A percentile compares a stretch with the other conserved stretches of the same genome.
Conservation (phyloP, 2,888 invertebrate genomes). For the Bembecia ichneumoniformis region DNA sequence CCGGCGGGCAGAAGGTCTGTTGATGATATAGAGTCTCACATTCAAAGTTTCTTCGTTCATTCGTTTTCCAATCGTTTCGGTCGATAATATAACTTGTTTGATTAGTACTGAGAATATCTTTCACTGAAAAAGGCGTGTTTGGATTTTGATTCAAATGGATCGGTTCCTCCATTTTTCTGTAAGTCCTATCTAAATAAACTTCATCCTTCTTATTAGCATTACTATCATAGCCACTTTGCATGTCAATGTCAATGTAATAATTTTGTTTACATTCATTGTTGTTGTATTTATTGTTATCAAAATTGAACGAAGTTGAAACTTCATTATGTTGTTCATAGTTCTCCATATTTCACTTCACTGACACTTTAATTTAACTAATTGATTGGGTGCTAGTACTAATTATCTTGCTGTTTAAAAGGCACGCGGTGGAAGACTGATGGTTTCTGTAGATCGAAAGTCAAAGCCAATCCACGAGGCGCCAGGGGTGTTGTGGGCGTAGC, state of each 20-base stretch:
- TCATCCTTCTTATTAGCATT: conserved; percentile 26
- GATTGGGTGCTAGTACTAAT: conserved; percentile 28
- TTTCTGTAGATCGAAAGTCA: conserved; percentile 35
- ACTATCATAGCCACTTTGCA: conserved; percentile 9
- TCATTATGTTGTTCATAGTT: conserved; percentile 55
- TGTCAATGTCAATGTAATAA: conserved; percentile 28
- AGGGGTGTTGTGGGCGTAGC: conserved; percentile 45
- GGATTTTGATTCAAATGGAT: conserved; percentile 23
- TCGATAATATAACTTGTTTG: conserved; percentile 44
- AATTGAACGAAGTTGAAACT: conserved; percentile 48
- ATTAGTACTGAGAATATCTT: conserved; percentile 54
- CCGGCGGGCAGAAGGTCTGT: conserved; percentile 39
- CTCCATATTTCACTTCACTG: conserved; percentile 40
- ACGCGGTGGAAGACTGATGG: conserved; percentile 59
- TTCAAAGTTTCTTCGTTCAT: conserved; percentile 36
- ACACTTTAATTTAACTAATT: conserved; percentile 36
- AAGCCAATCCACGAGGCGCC: conserved; percentile 51
- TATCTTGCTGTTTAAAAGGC: conserved; percentile 36
- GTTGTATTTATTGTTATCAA: conserved; percentile 42
- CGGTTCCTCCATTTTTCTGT: conserved; percentile 38
- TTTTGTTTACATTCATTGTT: conserved; percentile 44
- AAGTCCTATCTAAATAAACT: conserved; percentile 23
- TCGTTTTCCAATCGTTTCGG: conserved; percentile 47
- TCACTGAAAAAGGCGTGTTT: conserved; percentile 57
- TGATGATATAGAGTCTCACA: conserved; percentile 41